Evolutionary conservation across 2,888 invertebrate genomes (phyloP), one percentile per base, ranked within the genome.

Genomic region (Athrips mouffetella): DNA sequence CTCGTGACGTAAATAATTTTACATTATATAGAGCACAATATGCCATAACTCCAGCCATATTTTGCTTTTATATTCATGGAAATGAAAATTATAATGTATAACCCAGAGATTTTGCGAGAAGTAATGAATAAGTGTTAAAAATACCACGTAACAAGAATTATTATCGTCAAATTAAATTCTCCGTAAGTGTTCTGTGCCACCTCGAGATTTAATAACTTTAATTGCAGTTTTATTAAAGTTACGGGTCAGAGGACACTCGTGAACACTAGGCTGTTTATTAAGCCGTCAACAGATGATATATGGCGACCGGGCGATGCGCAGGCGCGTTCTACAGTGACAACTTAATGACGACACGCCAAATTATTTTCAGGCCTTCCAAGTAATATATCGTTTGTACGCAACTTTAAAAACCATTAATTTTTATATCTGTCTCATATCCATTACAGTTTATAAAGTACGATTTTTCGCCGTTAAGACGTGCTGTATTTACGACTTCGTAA

Each of bases 271-370:
- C 30, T 48, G 45, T 51, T 40, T 51, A 51, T 51, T 51, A 51
- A 51, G 48, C 48, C 51, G 51, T 51, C 51, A 47, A 25, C 44
- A 23, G 16, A 48, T 51, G 48, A 51, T 48, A 35, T 35, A 51
- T 48, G 30, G 40, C 8, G 13, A 5, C 10, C 29, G 15, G 10
- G 44, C n/a, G 48, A 33, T 47, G 50, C 45, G 53, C 29, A 11
- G 15, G 16, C 31, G 6, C 44, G 33, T 37, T 6, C 45, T 23
- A 48, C 30, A 33, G 21, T 55, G 63, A 57, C 61, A 59, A 53
- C 50, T 52, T 64, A 63, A 62, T 60, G 54, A 57, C 51, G 44
- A 52, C 56, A 52, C 56, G 40, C 42, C 52, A 50, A 58, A 58
- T 57, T 58, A 52, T 57, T 60, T 56, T 53, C 46, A 53, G 49